Evolutionary conservation across 2,113 vertebrate genomes (phyloP).

Genomic region (Coryphaenoides rupestris): DNA sequence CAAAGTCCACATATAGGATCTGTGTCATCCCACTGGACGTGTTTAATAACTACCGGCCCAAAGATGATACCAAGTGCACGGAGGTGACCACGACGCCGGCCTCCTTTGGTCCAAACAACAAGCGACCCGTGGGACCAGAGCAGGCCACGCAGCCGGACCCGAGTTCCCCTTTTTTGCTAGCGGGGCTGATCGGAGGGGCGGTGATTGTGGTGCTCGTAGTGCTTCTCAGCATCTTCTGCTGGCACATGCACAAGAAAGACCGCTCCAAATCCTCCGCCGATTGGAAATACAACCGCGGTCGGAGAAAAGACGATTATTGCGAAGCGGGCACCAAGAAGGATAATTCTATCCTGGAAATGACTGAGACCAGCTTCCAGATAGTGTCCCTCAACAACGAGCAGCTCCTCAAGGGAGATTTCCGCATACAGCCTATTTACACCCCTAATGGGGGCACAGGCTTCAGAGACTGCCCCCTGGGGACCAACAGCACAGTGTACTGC

Average conservation of each 20-base stretch:
- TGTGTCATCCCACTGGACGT: slow-evolving; percentile 87
- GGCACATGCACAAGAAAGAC: slow-evolving; percentile 91
- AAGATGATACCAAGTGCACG: slow-evolving; percentile 84
- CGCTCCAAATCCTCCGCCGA: slow-evolving; percentile 78
- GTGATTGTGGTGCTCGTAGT: slow-evolving; percentile 85
- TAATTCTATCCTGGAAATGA: slow-evolving; percentile 97
- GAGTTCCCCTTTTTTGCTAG: slow-evolving; percentile 85
- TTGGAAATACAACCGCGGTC: slow-evolving; percentile 92
- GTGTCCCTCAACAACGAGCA: slow-evolving; percentile 97
- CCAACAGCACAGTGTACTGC: slow-evolving; percentile 88
- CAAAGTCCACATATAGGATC: slow-evolving; percentile 86
- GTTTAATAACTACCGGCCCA: slow-evolving; percentile 82
- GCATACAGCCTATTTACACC: slow-evolving; percentile 93
- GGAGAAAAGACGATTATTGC: slow-evolving; percentile 93
- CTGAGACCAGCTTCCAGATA: slow-evolving; percentile 95
- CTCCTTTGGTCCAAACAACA: slow-evolving; percentile 76
- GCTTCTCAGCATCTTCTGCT: slow-evolving; percentile 87
- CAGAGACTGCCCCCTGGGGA: slow-evolving; percentile 87
- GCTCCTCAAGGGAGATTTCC: slow-evolving; percentile 95
- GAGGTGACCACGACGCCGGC: slow-evolving; percentile 83
- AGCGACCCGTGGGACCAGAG: slow-evolving; percentile 79
- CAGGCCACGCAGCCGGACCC: slow-evolving; percentile 83
- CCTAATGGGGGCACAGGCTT: slow-evolving; percentile 89
- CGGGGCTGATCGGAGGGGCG: slow-evolving; percentile 86
- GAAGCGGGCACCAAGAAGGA: slow-evolving; percentile 96